Evolutionary conservation across 1,140 invertebrate species (phyloP), one percentile per base, ranked within the genome.

Genomic region (Ylistrum balloti): DNA sequence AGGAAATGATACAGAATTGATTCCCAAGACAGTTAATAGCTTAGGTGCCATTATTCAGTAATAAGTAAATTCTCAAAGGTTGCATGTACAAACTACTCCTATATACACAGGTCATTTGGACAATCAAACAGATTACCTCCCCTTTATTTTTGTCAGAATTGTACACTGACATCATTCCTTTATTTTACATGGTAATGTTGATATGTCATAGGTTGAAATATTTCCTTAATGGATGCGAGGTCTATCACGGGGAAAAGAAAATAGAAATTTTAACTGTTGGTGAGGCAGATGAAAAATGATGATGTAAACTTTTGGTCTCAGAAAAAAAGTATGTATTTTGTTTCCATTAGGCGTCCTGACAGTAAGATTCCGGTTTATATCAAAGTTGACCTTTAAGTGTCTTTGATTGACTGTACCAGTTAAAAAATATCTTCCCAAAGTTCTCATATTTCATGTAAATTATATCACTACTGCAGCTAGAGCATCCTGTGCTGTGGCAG

Each of bases 341-440:
- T 74, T 74, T 74, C 56, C 56, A 74, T 28, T 74, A 28, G 11
- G 3, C 20, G 28, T 28, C n/a, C n/a, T 74, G 56, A 74, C 56
- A 74, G 56, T 74, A 3, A 17, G 2, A 17, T 74, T 74, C 56
- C 22, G n/a, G 56, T 74, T 74, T 28, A 22, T 28, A 74, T 74
- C 56, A 74, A 3, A 74, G 17, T 28, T 74, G 56, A 74, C 56
- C 56, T 28, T 7, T 17, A 74, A 9, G 17, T 74, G 56, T 74
- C 56, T 74, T 13, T 74, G 17, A 2, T 74, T 74, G 22, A 17
- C 22, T 17, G 56, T 74, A 17, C 1, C 2, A 74, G 17, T 74
- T 74, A n/a, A 74, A 74, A 74, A 74, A 74, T 74, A 74, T 74
- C 56, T 74, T 74, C 56, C 56, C 56, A 74, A 74, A 74, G 56